Conservation (phyloP, 2,888 invertebrate species). For the Amiota communis region DNA sequence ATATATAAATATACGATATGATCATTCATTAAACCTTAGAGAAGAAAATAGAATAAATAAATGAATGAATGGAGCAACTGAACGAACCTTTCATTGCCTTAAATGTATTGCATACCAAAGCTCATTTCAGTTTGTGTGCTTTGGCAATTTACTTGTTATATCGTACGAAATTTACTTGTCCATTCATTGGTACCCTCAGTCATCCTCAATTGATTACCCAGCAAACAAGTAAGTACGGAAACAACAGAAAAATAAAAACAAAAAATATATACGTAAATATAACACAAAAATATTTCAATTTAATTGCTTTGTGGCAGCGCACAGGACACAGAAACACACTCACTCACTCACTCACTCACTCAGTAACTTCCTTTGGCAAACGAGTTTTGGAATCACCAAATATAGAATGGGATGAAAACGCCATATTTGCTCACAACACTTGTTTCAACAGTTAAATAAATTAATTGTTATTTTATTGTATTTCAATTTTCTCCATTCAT, state of each 20-base stretch:
- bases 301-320: neutral
- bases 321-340: neutral
- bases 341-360: too few relatives aligned
- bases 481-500: conserved; percentile 6
- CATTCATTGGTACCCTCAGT: neutral
- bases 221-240: conserved; percentile 15
- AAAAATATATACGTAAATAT: neutral
- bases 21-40: too few relatives aligned
- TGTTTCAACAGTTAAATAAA: conserved; percentile 26
- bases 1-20: too few relatives aligned
- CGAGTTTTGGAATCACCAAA: too few relatives aligned
- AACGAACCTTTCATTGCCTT: too few relatives aligned
- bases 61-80: too few relatives aligned
- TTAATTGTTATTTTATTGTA: conserved; percentile 27
- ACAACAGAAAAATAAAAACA: neutral
- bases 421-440: conserved; percentile 8
- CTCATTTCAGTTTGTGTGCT: neutral
- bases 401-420: neutral
- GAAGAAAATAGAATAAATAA: too few relatives aligned
- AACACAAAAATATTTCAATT: conserved; percentile 21
- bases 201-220: conserved; percentile 17
- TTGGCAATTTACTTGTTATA: neutral
- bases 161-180: neutral
- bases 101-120: conserved; percentile 6
- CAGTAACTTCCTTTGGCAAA: too few relatives aligned